These are phyloP conservation scores for Vireo altiloquus DNA, from an alignment of 2,113 vertebrate genomes.

Conservation along the genomic window DNA sequence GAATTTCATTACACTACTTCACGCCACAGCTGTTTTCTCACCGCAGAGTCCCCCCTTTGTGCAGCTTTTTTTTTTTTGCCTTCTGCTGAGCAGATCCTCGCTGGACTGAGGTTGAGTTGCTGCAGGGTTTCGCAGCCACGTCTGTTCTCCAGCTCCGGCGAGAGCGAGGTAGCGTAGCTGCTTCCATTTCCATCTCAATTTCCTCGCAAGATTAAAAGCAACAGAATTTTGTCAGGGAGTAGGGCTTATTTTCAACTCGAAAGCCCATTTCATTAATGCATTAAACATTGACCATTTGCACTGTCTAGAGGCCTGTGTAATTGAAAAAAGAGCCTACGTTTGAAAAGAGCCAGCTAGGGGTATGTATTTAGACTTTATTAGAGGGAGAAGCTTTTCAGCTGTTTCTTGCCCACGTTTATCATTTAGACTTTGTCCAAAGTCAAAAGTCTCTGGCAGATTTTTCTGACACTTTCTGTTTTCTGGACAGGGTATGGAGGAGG, in stretches of 20 bases:
- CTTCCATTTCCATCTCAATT: slow-evolving; percentile 26
- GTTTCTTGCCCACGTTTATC: neutral
- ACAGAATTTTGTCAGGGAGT: slow-evolving; percentile 44
- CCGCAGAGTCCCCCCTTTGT: neutral
- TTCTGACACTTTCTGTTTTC: neutral
- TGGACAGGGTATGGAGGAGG: neutral
- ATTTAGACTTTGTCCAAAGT: neutral
- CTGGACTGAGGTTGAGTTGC: slow-evolving; percentile 36
- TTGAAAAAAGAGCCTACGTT: neutral
- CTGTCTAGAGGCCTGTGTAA: slow-evolving; percentile 38
- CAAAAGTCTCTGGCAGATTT: neutral
- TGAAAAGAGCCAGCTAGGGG: neutral
- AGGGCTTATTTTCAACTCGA: neutral
- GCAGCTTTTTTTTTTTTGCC: slow-evolving; percentile 3
- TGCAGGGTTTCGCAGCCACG: neutral
- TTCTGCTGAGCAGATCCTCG: slow-evolving; percentile 6
- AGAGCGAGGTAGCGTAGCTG: neutral
- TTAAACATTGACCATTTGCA: slow-evolving; percentile 56
- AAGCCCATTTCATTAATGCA: slow-evolving; percentile 43
- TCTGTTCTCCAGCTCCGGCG: neutral
- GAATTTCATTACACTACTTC: slow-evolving; percentile 42
- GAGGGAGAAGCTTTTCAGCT: neutral
- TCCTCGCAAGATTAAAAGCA: slow-evolving; percentile 56
- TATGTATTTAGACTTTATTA: neutral
- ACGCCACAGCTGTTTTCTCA: slow-evolving; percentile 5